These are phyloP conservation scores for Mycetomoellerius zeteki DNA, from an alignment of 1,140 invertebrate genomes.

Conservation along the genomic window DNA sequence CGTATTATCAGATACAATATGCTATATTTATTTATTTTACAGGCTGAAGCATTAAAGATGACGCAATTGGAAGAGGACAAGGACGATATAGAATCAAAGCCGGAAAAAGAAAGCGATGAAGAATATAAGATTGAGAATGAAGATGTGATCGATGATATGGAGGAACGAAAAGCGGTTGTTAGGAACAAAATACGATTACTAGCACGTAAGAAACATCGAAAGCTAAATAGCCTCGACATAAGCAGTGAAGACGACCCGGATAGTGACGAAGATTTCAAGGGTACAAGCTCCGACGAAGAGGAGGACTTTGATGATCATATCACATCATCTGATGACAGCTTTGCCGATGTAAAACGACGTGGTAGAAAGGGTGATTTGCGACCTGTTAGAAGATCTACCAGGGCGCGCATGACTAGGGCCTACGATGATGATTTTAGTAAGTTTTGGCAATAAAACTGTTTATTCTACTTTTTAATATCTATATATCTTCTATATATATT, in stretches of 20 bases:
- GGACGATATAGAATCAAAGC: conserved; percentile 77
- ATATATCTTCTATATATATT: not conserved
- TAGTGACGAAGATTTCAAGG: conserved; percentile 96
- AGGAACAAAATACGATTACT: conserved; percentile 73
- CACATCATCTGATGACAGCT: conserved; percentile 88
- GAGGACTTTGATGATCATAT: conserved; percentile 88
- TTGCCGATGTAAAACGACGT: conserved; percentile 82
- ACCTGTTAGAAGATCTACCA: conserved; percentile 88
- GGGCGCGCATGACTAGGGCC: conserved; percentile 86
- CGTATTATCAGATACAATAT: not conserved
- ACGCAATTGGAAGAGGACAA: conserved; percentile 74
- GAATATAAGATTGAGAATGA: conserved; percentile 87
- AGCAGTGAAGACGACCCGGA: conserved; percentile 93
- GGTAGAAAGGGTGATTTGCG: conserved; percentile 82
- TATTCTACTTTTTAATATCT: conserved; percentile 1
- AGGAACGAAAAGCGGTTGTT: conserved; percentile 78
- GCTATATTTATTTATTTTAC: conserved; percentile 44
- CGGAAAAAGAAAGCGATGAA: conserved; percentile 84
- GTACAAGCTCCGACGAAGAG: conserved; percentile 89
- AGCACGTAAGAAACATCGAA: conserved; percentile 90
- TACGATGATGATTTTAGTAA: conserved; percentile 89
- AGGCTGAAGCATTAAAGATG: conserved; percentile 78
- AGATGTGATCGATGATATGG: conserved; percentile 84
- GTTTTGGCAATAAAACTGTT: conserved; percentile 61
- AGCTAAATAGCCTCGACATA: conserved; percentile 93